A percentile compares a stretch with the other conserved stretches of the same genome.
Evolutionary conservation across 2,797 vertebrate genomes (phyloP).

Genomic region (Rhinophrynus dorsalis): DNA sequence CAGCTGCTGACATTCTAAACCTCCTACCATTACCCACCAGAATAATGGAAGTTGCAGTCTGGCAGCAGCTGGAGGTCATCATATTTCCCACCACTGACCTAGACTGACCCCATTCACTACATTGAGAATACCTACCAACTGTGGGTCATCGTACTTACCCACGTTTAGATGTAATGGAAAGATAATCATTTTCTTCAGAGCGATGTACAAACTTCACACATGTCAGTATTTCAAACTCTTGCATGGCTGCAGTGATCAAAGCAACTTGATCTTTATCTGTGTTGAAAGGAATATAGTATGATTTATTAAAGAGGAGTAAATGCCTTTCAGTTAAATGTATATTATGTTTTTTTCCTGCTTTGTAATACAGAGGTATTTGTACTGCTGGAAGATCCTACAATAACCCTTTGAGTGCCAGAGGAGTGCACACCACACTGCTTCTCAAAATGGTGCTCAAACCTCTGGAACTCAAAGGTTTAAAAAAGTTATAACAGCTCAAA

Average conservation of each 20-base stretch:
- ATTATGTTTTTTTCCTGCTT: not conserved
- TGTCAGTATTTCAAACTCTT: slow-evolving; percentile 59
- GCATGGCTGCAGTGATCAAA: slow-evolving; percentile 59
- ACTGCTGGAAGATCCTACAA: not conserved
- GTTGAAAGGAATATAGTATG: too few relatives aligned
- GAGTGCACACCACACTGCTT: not conserved
- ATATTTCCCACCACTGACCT: too few relatives aligned
- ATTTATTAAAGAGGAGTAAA: not conserved
- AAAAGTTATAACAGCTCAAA: not conserved
- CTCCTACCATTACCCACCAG: too few relatives aligned
- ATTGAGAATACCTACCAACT: too few relatives aligned
- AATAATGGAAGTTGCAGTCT: too few relatives aligned
- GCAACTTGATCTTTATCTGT: too few relatives aligned
- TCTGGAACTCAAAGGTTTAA: too few relatives aligned
- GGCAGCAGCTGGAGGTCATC: too few relatives aligned
- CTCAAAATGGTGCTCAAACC: not conserved
- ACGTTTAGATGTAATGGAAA: slow-evolving; percentile 54
- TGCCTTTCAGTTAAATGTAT: not conserved
- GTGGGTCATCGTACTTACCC: slow-evolving; percentile 62
- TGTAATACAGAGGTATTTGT: not conserved
- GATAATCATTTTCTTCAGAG: slow-evolving; percentile 56
- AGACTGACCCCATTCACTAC: too few relatives aligned
- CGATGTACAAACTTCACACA: slow-evolving; percentile 61
- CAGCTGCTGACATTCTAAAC: too few relatives aligned
- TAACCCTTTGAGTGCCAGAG: too few relatives aligned